A percentile compares a stretch with the other conserved stretches of the same genome.
phyloP scores from a whole-genome alignment of 2,113 vertebrate genomes.

The Malaclemys terrapin region DNA sequence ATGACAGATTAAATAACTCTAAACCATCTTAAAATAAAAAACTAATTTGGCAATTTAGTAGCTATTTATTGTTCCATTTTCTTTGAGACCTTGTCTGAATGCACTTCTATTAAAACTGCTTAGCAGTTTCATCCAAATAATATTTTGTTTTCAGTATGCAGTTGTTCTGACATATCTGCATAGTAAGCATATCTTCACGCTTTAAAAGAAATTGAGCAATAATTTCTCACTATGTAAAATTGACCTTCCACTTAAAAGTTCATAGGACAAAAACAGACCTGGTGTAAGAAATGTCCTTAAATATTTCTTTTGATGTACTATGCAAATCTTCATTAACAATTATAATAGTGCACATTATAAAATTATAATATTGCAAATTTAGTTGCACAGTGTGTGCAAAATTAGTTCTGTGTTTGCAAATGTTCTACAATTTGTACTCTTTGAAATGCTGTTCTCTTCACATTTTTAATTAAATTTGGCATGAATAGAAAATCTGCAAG shows the following conservation, averaged over 20 bases:
- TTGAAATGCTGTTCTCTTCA: background rate
- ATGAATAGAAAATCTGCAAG: constrained; percentile 26
- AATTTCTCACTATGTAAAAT: background rate
- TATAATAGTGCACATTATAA: background rate
- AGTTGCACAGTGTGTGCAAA: background rate
- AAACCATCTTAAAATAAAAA: constrained; percentile 11
- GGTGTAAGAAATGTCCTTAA: background rate
- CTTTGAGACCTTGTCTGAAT: background rate
- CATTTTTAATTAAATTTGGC: constrained; percentile 6
- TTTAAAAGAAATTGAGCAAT: background rate
- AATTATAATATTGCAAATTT: background rate
- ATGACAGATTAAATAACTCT: constrained; percentile 56
- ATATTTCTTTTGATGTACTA: background rate
- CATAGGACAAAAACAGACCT: background rate
- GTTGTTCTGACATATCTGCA: background rate
- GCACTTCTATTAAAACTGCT: background rate
- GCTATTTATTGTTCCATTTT: background rate
- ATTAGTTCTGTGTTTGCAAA: background rate
- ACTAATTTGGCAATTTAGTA: background rate
- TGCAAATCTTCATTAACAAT: background rate
- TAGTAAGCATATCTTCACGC: background rate
- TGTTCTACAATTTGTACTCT: background rate
- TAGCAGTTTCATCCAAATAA: background rate
- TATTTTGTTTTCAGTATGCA: background rate
- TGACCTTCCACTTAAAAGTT: background rate